Evolutionary conservation across 2,113 vertebrate species (phyloP).

Genomic region (Cyphomyrus plagiostoma): DNA sequence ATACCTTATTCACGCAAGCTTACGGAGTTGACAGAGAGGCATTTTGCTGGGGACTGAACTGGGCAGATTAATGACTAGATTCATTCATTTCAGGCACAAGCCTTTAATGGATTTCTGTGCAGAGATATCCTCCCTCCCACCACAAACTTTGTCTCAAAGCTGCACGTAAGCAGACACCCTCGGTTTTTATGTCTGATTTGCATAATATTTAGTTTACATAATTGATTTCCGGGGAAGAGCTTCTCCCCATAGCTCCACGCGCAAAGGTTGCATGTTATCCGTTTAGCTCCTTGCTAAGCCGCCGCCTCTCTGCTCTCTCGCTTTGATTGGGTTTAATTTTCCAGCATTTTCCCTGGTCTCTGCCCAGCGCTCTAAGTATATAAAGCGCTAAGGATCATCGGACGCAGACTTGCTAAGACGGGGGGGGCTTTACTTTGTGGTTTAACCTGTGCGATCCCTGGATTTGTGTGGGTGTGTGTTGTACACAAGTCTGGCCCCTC

Average conservation of each 20-base stretch:
- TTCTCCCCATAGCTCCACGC: conserved; percentile 41
- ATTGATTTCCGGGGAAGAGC: conserved; percentile 54
- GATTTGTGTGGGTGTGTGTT: background rate
- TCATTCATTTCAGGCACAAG: background rate
- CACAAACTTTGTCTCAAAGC: conserved; percentile 2
- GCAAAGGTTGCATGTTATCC: conserved; percentile 41
- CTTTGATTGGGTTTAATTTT: conserved; percentile 6
- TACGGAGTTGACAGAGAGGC: background rate
- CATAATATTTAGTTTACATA: conserved; percentile 59
- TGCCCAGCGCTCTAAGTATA: background rate
- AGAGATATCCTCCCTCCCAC: background rate
- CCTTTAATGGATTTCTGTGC: background rate
- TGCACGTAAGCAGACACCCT: background rate
- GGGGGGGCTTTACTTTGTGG: background rate
- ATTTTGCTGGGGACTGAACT: background rate
- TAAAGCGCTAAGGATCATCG: background rate
- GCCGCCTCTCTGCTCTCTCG: background rate
- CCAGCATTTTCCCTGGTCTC: background rate
- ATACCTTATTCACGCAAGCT: background rate
- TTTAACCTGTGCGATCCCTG: background rate
- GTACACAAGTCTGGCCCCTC: background rate
- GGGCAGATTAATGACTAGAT: background rate
- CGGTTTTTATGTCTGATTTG: conserved; percentile 35
- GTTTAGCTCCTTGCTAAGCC: conserved; percentile 3
- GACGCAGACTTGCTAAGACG: background rate